phyloP scores from a whole-genome alignment of 2,888 invertebrate genomes.

The Anaspis maculata region DNA sequence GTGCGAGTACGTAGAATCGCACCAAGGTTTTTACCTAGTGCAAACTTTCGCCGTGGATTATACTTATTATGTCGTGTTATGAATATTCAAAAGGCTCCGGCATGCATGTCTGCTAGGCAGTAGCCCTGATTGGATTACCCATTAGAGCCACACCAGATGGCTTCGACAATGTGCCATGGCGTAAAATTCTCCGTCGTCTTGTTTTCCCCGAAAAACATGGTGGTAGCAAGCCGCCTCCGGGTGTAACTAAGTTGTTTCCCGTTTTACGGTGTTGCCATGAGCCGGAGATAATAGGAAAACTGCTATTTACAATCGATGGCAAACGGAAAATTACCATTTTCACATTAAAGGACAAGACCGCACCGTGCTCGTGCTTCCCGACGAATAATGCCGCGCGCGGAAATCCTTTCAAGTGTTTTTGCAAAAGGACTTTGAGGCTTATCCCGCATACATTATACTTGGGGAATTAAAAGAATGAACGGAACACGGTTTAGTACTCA shows the following conservation, averaged over 20 bases:
- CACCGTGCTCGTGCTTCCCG: slow-evolving; percentile 6
- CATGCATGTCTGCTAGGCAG: slow-evolving; percentile 16
- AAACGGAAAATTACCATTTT: background rate
- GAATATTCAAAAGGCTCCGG: slow-evolving; percentile 18
- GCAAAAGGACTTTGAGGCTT: slow-evolving; percentile 8
- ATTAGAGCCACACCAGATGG: slow-evolving; percentile 15
- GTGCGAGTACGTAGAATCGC: too few species aligned
- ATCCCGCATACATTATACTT: slow-evolving; percentile 15
- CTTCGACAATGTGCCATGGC: slow-evolving; percentile 10
- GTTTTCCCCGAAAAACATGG: too few species aligned
- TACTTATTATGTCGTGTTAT: slow-evolving; percentile 17
- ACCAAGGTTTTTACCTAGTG: too few species aligned
- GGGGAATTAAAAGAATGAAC: slow-evolving; percentile 16
- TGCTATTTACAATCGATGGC: background rate
- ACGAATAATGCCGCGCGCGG: slow-evolving; percentile 2
- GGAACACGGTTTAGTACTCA: slow-evolving; percentile 20
- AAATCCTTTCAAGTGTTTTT: slow-evolving; percentile 9
- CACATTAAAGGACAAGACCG: slow-evolving; percentile 1
- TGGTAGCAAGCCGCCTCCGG: too few species aligned
- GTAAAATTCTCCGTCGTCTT: background rate
- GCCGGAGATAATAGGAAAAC: background rate
- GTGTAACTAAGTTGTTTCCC: too few species aligned
- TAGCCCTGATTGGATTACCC: slow-evolving; percentile 15
- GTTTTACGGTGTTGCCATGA: too few species aligned
- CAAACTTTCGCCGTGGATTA: slow-evolving; percentile 16